phyloP scores from a whole-genome alignment of 2,888 invertebrate genomes.

The Punctoribates punctum region DNA sequence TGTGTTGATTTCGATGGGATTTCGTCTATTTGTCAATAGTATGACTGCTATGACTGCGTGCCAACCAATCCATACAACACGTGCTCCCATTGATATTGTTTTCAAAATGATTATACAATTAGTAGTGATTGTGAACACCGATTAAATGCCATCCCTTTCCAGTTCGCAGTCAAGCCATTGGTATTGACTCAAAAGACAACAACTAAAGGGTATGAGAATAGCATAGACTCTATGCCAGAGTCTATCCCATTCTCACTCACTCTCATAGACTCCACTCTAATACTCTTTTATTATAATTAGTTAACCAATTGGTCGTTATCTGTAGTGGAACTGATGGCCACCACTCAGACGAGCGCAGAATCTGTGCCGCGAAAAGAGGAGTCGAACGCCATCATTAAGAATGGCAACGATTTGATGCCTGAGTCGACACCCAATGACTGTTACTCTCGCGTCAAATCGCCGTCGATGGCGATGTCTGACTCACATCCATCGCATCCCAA shows the following conservation, averaged over 20 bases:
- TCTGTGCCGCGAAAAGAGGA: neutral
- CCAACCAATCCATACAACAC: neutral
- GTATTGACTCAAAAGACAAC: neutral
- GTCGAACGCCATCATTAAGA: conserved; percentile 6
- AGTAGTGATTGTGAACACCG: neutral
- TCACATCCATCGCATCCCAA: neutral
- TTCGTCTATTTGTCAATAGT: conserved; percentile 1
- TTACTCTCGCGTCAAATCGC: conserved; percentile 19
- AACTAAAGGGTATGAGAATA: neutral
- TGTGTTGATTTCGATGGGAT: neutral
- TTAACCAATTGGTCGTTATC: neutral
- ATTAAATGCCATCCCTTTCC: neutral
- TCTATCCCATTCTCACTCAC: neutral
- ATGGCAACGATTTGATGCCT: neutral
- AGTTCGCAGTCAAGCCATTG: neutral
- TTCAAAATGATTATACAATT: neutral
- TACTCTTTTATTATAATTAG: neutral
- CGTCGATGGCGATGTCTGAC: neutral
- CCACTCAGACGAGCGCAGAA: conserved; percentile 20
- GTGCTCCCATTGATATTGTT: neutral
- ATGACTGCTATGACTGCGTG: conserved; percentile 7
- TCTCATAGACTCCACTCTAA: too few relatives aligned
- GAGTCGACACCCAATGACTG: conserved; percentile 20
- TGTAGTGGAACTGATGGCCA: conserved; percentile 6
- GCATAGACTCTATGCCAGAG: neutral